Evolutionary conservation across 2,888 invertebrate genomes (phyloP).

Genomic region (Drosophila multiciliata): DNA sequence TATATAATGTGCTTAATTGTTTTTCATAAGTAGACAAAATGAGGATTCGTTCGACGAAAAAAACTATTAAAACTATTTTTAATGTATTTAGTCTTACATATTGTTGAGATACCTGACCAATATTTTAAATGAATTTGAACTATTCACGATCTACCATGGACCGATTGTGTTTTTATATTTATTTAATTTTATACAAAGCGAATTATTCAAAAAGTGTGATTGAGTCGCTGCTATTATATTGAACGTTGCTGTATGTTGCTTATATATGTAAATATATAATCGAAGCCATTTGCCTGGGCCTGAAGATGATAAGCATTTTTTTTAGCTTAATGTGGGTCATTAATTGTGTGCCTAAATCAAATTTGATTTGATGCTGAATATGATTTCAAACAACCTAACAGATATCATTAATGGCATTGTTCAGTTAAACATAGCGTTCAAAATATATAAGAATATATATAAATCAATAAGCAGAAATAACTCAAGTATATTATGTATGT

Average conservation of each 20-base stretch:
- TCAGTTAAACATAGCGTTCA: neutral
- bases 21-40: too few species aligned
- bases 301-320: slow-evolving; percentile 50
- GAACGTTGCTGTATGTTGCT: neutral
- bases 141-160: neutral
- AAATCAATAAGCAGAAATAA: neutral
- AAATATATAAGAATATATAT: neutral
- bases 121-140: neutral
- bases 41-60: neutral
- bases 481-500: neutral
- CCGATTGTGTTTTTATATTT: neutral
- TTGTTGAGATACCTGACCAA: neutral
- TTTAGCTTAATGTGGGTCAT: slow-evolving; percentile 64
- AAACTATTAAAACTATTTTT: neutral
- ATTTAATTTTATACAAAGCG: neutral
- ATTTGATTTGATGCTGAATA: slow-evolving; percentile 36
- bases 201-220: neutral
- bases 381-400: neutral
- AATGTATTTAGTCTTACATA: neutral
- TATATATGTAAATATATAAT: slow-evolving; percentile 6
- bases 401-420: neutral
- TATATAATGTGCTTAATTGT: neutral
- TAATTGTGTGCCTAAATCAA: slow-evolving; percentile 46
- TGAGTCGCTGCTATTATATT: neutral
- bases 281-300: slow-evolving; percentile 30